These are phyloP conservation scores for Arrhamphus sclerolepis DNA, from an alignment of 2,797 vertebrate genomes.

Conservation along the genomic window DNA sequence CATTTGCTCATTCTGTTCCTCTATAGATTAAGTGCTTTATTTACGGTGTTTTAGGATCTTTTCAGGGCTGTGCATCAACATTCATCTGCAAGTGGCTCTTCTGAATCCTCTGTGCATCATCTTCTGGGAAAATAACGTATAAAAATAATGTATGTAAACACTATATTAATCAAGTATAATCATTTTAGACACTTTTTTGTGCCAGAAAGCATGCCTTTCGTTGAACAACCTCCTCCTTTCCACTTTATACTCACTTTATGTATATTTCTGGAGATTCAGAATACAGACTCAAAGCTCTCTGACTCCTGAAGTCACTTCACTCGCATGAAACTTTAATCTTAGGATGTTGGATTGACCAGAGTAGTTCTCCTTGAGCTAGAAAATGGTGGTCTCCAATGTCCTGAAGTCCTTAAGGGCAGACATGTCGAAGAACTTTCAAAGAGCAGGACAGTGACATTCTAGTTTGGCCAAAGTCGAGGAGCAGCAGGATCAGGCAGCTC, in stretches of 20 bases:
- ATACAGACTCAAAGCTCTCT: neutral
- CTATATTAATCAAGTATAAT: neutral
- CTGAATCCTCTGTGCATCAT: neutral
- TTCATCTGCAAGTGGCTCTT: neutral
- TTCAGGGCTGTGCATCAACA: too few relatives aligned
- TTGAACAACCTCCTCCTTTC: neutral
- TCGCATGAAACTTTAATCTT: slow-evolving; percentile 1
- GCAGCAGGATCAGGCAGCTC: slow-evolving; percentile 26
- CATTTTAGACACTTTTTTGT: neutral
- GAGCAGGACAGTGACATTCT: slow-evolving; percentile 12
- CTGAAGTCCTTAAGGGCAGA: slow-evolving; percentile 1
- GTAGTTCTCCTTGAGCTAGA: neutral
- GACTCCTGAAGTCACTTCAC: neutral
- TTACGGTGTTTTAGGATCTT: too few relatives aligned
- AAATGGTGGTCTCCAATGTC: neutral
- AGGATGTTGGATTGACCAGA: neutral
- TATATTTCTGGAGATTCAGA: neutral
- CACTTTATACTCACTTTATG: neutral
- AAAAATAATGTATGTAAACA: too few relatives aligned
- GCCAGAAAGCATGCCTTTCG: neutral
- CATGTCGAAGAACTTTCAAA: neutral
- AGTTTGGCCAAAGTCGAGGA: slow-evolving; percentile 11
- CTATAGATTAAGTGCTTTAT: too few relatives aligned
- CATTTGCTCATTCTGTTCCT: too few relatives aligned
- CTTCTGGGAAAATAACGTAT: too few relatives aligned